A percentile compares a stretch with the other conserved stretches of the same genome.
These are phyloP conservation scores for Oreochromis grahami DNA, from an alignment of 2,797 vertebrate genomes.

Conservation along the genomic window DNA sequence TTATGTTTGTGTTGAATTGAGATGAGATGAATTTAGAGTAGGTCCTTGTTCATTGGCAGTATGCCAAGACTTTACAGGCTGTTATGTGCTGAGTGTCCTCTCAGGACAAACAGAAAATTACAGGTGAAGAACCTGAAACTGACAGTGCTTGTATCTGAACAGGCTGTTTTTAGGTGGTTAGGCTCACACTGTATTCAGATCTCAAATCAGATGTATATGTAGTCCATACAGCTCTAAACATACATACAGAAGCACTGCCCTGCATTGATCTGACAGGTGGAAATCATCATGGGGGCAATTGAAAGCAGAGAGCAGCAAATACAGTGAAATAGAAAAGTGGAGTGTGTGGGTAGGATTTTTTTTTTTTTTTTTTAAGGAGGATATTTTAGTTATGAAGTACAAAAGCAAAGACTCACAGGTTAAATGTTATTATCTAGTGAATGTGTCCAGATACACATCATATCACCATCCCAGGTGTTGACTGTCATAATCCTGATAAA, in stretches of 20 bases:
- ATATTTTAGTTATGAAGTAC: not conserved
- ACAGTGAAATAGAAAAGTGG: not conserved
- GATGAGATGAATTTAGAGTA: not conserved
- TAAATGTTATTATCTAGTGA: not conserved
- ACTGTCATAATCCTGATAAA: not conserved
- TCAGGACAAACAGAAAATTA: not conserved
- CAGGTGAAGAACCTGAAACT: not conserved
- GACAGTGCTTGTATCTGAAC: not conserved
- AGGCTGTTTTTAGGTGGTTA: not conserved
- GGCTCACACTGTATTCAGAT: not conserved
- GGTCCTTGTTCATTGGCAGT: not conserved
- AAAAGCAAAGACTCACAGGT: not conserved
- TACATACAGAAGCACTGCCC: not conserved
- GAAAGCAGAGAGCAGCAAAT: not conserved
- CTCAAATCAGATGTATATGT: not conserved
- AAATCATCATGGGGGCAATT: not conserved
- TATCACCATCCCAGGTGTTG: not conserved
- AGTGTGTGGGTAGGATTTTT: not conserved
- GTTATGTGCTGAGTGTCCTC: not conserved
- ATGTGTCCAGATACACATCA: not conserved
- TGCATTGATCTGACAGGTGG: not conserved
- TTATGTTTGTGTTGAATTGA: not conserved
- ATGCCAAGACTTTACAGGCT: not conserved
- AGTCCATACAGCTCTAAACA: not conserved
- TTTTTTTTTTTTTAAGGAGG: no score